phyloP scores from a whole-genome alignment of 2,113 vertebrate genomes.

The Butorides virescens region DNA sequence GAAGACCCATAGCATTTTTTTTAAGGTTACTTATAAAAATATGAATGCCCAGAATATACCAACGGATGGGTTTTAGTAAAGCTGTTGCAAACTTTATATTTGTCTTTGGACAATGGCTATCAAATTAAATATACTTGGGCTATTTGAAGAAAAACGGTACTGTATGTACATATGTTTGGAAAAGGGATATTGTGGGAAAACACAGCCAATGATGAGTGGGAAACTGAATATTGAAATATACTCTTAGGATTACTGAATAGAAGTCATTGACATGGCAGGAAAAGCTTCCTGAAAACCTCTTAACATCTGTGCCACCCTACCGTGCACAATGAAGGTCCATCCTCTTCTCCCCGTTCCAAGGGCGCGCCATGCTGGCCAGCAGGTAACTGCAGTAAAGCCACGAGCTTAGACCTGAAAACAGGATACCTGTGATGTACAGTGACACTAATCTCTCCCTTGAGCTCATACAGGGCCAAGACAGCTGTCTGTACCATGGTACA shows the following conservation, averaged over 20 bases:
- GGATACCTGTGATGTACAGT: background rate
- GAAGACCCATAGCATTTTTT: background rate
- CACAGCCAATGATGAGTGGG: background rate
- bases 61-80: background rate
- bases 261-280: background rate
- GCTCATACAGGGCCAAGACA: background rate
- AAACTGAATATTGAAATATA: background rate
- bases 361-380: rapidly evolving
- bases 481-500: background rate
- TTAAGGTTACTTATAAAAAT: background rate
- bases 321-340: rapidly evolving
- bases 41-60: background rate
- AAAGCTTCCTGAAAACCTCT: background rate
- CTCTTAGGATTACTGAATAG: background rate
- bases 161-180: rapidly evolving
- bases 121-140: background rate
- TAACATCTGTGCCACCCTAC: too few relatives aligned
- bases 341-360: background rate
- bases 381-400: background rate
- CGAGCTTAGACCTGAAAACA: background rate
- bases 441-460: rapidly evolving
- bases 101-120: background rate
- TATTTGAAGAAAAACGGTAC: background rate
- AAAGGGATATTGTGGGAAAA: background rate
- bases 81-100: background rate